Evolutionary conservation across 2,797 vertebrate species (phyloP), one percentile per base, ranked within the genome.

Genomic region (Gouania willdenowi): DNA sequence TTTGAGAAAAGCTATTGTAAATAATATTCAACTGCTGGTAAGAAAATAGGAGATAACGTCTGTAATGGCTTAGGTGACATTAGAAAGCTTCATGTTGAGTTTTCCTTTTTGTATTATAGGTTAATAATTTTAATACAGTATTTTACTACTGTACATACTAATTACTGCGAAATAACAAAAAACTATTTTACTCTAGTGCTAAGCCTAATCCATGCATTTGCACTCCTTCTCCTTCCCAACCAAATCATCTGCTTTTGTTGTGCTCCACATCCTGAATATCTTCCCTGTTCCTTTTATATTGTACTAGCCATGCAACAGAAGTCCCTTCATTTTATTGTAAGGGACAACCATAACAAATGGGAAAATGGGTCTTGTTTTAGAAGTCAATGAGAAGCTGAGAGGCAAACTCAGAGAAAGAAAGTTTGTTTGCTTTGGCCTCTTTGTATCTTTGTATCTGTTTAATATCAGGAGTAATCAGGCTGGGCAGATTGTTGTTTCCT

Each of bases 301-400:
- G 61, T 53, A 48, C 70, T 70, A 72, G 49, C 53, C 43, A 59
- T 38, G 72, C 43, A 65, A 66, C 48, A 68, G 66, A 52, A 44
- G 44, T 54, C 56, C 43, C 50, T 12, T 73, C 65, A 57, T 52
- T 64, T 80, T 63, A 82, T 75, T 60, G 58, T 26, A 56, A 59
- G 41, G 64, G 75, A 81, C 77, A 84, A 52, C 57, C 63, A 64
- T 63, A 66, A 69, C 63, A 75, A 84, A 79, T 77, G 42, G 38
- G 61, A 55, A 66, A 77, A 62, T 58, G 36, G 63, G 20, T 29
- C 36, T 11, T 23, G 34, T 79, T 70, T 64, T 48, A 40, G 35
- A 60, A 75, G 72, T 77, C 73, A 66, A 41, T 64, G 57, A 51
- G 49, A 68, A 71, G 32, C 57, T 42, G 45, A 50, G 37, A 55